phyloP scores from a whole-genome alignment of 2,113 vertebrate genomes.

The Gymnobelideus leadbeateri region DNA sequence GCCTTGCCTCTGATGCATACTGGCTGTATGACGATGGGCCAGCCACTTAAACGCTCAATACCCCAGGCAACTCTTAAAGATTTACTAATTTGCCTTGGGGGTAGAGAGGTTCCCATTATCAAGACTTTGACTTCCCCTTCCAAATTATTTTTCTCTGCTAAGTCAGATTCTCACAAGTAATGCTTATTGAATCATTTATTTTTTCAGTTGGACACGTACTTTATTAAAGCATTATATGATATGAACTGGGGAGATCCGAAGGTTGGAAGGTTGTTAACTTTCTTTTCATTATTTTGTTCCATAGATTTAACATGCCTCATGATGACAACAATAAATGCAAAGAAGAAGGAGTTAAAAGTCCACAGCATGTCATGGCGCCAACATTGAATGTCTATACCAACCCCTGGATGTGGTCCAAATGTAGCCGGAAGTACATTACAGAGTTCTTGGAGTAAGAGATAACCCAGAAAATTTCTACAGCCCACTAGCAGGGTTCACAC shows the following conservation, averaged over 20 bases:
- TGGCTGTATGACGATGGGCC: background rate
- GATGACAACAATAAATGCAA: conserved; percentile 98
- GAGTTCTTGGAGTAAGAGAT: conserved; percentile 97
- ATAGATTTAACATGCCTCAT: conserved; percentile 99
- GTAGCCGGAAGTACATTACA: conserved; percentile 98
- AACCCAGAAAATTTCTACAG: conserved; percentile 4
- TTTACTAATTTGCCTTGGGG: background rate
- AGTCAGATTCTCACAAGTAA: background rate
- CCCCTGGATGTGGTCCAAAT: conserved; percentile 99
- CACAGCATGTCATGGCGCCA: conserved; percentile 98
- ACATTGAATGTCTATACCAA: conserved; percentile 98
- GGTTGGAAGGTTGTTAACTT: conserved; percentile 16
- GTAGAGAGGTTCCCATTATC: background rate
- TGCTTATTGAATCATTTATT: background rate
- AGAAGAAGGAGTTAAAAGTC: conserved; percentile 95
- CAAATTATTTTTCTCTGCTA: conserved; percentile 8
- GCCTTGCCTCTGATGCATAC: background rate
- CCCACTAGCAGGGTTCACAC: background rate
- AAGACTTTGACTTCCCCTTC: background rate
- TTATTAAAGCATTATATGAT: background rate
- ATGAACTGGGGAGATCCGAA: accelerated
- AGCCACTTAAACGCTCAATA: background rate
- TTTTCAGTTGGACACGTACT: background rate
- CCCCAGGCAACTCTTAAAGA: background rate
- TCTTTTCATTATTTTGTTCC: conserved; percentile 14